Evolutionary conservation across 30 jellyfish, hydroid and myxozoan species (phyloP).

Genomic region (Aurelia coerulea): DNA sequence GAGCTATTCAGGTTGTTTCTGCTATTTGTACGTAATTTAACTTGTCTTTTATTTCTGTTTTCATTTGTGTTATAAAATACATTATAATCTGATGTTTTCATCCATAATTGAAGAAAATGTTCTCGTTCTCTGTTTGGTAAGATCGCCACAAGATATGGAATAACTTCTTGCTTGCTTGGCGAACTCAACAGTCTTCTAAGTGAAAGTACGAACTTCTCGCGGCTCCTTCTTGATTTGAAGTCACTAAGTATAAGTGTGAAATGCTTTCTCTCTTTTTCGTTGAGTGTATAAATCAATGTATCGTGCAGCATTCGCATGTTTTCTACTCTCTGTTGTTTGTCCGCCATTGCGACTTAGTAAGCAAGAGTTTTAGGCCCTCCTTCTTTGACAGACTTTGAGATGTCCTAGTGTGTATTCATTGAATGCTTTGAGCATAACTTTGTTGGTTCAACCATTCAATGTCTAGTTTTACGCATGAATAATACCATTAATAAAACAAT

Average conservation of each 20-base stretch:
- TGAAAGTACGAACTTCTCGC: constrained; percentile 56
- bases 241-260: constrained; percentile 40
- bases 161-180: constrained; percentile 73
- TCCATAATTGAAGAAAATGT: constrained; percentile 69
- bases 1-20: constrained; percentile 1
- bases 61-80: constrained; percentile 22
- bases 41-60: neutral
- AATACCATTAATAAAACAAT: too few species aligned
- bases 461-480: too few species aligned
- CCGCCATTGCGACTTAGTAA: constrained; percentile 43
- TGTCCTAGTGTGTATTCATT: too few species aligned
- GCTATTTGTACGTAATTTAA: neutral
- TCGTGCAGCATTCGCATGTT: constrained; percentile 64
- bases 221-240: constrained; percentile 51
- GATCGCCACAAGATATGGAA: constrained; percentile 56
- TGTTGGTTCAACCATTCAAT: too few species aligned
- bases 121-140: constrained; percentile 70
- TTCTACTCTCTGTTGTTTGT: constrained; percentile 43
- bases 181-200: constrained; percentile 46
- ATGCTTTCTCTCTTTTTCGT: constrained; percentile 42
- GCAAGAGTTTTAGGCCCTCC: too few species aligned
- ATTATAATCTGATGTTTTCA: constrained; percentile 64
- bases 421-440: too few species aligned
- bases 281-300: constrained; percentile 37
- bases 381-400: too few species aligned